A percentile compares a stretch with the other conserved stretches of the same genome.
Conservation (phyloP, 2,888 invertebrate species). For the Spialia ferax region DNA sequence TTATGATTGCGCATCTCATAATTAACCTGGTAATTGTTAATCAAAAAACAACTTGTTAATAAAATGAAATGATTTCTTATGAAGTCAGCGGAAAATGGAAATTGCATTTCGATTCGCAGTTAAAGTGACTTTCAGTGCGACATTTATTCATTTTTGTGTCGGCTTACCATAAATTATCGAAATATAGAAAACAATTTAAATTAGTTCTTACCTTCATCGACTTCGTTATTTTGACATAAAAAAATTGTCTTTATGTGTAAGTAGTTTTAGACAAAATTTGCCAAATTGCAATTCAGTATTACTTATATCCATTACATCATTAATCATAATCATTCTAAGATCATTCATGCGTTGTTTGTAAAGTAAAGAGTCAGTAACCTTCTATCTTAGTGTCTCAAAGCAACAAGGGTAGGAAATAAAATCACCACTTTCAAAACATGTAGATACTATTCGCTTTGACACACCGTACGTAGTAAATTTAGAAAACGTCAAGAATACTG, state of each 20-base stretch:
- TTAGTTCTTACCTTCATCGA: not conserved
- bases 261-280: no score
- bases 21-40: conserved; percentile 9
- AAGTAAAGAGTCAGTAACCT: not conserved
- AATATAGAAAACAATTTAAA: conserved; percentile 19
- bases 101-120: conserved; percentile 37
- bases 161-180: conserved; percentile 35
- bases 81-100: conserved; percentile 27
- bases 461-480: no score
- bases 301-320: not conserved
- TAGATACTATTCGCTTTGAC: not conserved
- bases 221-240: no score
- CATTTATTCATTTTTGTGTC: conserved; percentile 33
- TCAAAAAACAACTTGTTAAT: conserved; percentile 2
- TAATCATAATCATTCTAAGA: no score
- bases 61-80: conserved; percentile 30
- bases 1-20: not conserved
- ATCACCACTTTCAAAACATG: not conserved
- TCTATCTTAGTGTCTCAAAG: not conserved
- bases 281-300: not conserved
- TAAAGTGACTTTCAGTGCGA: conserved; percentile 37
- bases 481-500: no score
- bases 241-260: no score
- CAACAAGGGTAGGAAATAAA: not conserved
- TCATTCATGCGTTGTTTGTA: no score